These are phyloP conservation scores for Forbesichthys papilliferus DNA, from an alignment of 2,113 vertebrate species.

Conservation along the genomic window DNA sequence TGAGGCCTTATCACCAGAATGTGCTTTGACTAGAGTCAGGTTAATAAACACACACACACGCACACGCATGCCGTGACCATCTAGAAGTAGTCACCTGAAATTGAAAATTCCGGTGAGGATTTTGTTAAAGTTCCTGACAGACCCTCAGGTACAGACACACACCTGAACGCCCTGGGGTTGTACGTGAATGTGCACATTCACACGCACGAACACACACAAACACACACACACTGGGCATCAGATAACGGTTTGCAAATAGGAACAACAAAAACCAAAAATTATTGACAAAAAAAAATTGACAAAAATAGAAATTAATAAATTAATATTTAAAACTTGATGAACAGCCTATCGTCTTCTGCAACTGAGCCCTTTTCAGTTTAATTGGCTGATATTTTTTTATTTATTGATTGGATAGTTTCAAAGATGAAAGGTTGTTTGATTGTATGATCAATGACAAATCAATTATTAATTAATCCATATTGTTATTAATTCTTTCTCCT, in stretches of 20 bases:
- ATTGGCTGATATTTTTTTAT: background rate
- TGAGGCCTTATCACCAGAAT: constrained; percentile 24
- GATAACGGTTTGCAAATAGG: background rate
- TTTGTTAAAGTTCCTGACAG: constrained; percentile 22
- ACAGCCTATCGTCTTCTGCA: no score
- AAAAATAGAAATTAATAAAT: background rate
- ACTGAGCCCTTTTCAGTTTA: no score
- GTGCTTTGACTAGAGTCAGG: constrained; percentile 26
- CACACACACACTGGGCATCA: background rate
- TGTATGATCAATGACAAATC: no score
- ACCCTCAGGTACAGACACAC: constrained; percentile 32
- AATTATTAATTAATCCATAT: background rate
- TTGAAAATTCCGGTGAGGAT: constrained; percentile 31
- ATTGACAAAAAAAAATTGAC: no score
- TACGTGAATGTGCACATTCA: constrained; percentile 3
- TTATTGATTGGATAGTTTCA: background rate
- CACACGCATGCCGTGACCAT: constrained; percentile 34
- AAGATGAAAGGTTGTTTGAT: background rate
- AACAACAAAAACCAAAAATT: background rate
- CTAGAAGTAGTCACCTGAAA: constrained; percentile 7
- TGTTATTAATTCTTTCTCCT: constrained; percentile 1
- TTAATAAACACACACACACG: background rate
- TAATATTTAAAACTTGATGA: background rate
- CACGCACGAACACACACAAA: background rate
- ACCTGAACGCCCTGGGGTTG: constrained; percentile 18